phyloP scores from a whole-genome alignment of 30 jellyfish, hydroid and myxozoan genomes.

The Aurelia aurita complex sp. Pacific region DNA sequence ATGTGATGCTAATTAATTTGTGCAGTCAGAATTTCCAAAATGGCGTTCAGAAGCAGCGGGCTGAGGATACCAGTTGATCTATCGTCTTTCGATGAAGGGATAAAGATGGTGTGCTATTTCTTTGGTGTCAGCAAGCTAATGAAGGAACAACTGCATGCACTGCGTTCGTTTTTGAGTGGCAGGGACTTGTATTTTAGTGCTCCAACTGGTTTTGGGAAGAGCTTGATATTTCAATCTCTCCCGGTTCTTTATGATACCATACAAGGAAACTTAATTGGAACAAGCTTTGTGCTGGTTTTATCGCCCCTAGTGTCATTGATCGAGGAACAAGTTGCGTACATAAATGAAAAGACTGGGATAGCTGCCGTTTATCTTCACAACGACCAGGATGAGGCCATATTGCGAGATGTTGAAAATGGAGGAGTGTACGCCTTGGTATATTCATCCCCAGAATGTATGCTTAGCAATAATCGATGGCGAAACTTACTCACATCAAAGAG shows the following conservation, averaged over 20 bases:
- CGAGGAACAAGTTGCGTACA: conserved; percentile 32
- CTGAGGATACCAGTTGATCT: too few species aligned
- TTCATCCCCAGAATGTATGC: conserved; percentile 23
- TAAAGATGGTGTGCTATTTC: too few species aligned
- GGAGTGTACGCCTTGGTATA: neutral
- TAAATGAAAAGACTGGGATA: conserved; percentile 9
- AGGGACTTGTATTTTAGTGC: conserved; percentile 41
- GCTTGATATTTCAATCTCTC: conserved; percentile 37
- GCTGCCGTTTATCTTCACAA: conserved; percentile 29
- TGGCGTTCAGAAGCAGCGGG: too few species aligned
- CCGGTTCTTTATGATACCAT: conserved; percentile 13
- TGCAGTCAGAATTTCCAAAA: too few species aligned
- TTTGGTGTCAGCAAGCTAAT: too few species aligned
- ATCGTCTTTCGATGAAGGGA: too few species aligned
- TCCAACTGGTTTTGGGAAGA: conserved; percentile 43
- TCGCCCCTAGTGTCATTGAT: conserved; percentile 40
- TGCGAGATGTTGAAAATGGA: too few species aligned
- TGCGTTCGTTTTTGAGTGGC: neutral
- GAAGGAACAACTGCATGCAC: too few species aligned
- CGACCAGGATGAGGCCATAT: neutral
- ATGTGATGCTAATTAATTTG: too few species aligned
- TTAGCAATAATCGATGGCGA: conserved; percentile 21
- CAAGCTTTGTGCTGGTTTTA: conserved; percentile 5
- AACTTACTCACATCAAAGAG: conserved; percentile 6
- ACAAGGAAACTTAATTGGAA: neutral